Evolutionary conservation across 2,113 vertebrate species (phyloP).

Genomic region (Oncorhynchus gorbuscha): DNA sequence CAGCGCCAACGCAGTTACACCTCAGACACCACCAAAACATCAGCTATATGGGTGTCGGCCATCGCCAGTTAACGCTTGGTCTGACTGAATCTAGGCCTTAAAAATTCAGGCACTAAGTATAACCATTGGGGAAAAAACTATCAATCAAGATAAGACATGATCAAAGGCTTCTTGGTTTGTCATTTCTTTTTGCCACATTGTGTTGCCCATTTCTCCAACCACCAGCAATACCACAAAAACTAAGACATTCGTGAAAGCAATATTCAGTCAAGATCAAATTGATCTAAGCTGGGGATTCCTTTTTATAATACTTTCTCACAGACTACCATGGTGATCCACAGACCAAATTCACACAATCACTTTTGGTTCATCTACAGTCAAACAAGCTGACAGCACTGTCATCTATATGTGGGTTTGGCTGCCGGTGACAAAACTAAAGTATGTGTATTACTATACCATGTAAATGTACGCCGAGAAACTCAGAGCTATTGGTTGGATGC

Average conservation of each 20-base stretch:
- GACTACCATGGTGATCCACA: not conserved
- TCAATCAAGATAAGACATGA: not conserved
- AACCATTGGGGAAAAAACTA: slow-evolving; percentile 9
- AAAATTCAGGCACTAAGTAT: slow-evolving; percentile 38
- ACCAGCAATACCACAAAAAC: not conserved
- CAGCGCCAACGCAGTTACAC: slow-evolving; percentile 6
- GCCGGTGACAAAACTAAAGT: not conserved
- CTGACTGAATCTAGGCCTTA: slow-evolving; percentile 33
- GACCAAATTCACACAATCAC: not conserved
- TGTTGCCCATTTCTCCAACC: not conserved
- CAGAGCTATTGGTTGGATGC: slow-evolving; percentile 37
- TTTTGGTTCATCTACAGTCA: slow-evolving; percentile 1
- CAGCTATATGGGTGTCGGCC: slow-evolving; percentile 21
- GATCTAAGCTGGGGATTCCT: not conserved
- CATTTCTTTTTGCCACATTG: not conserved
- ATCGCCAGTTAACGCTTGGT: not conserved
- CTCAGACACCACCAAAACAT: slow-evolving; percentile 39
- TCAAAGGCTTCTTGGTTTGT: not conserved
- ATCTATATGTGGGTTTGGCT: not conserved
- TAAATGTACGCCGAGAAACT: not conserved
- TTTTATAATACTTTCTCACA: not conserved
- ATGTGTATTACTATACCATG: slow-evolving; percentile 2
- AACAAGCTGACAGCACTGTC: slow-evolving; percentile 10
- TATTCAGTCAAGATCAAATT: not conserved
- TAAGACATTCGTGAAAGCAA: not conserved